Base-by-base conservation (phyloP, 2,888 invertebrate genomes). In the Spodoptera exigua region DNA sequence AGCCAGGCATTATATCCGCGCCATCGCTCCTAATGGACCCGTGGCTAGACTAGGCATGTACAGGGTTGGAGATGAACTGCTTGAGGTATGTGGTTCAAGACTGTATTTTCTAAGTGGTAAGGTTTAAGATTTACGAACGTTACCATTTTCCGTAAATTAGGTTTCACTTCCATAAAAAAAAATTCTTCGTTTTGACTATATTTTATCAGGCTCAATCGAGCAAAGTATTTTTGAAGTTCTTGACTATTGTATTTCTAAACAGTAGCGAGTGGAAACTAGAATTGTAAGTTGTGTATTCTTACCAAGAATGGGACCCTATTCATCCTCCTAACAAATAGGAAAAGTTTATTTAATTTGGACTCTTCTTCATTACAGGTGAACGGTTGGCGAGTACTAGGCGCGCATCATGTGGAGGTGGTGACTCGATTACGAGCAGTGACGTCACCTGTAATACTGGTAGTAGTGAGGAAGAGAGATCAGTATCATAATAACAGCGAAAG, bases 331-430 rank as follows among this genome's bases (percentile, higher is more conserved):
- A n/a, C n/a, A n/a, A n/a, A n/a, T n/a, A n/a, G n/a, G n/a, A n/a
- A n/a, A n/a, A n/a, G n/a, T n/a, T n/a, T n/a, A n/a, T n/a, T n/a
- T n/a, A n/a, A n/a, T n/a, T n/a, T n/a, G n/a, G n/a, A n/a, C n/a
- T n/a, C n/a, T n/a, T n/a, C n/a, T 13, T 39, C 10, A 7, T 66
- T 86, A 1, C 85, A 98, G 98, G 98, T 98, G 13, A 98, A 98
- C 86, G 98, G 98, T 0, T 96, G 96, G 86, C 95, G 97, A 68
- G 95, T 98, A 77, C 95, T 98, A 79, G 98, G 98, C 39, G 95
- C 98, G 67, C 98, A 98, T 88, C 98, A 99, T 89, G 96, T 98
- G 70, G 98, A 98, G 82, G 98, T 99, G 46, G 98, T 99, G 14
- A 96, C 96, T 27, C 96, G 97, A 67, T 91, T 99, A 63, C 97